Evolutionary conservation across 2,113 vertebrate species (phyloP).

Genomic region (Zosterops lateralis): DNA sequence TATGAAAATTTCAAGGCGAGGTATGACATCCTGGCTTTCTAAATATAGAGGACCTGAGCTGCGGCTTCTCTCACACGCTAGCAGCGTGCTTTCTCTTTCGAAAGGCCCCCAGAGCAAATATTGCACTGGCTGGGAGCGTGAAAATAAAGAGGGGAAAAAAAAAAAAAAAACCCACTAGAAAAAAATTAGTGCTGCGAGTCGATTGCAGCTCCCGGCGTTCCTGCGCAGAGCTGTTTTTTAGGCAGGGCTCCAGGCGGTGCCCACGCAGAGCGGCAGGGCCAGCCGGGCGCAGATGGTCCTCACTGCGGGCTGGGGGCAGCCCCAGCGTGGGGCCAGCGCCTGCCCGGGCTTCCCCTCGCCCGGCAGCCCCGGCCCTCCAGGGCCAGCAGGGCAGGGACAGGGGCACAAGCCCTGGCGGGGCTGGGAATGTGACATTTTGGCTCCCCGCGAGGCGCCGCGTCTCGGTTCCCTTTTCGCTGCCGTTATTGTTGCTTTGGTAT

Average conservation of each 20-base stretch:
- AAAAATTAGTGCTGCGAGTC: neutral
- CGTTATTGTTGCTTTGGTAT: constrained; percentile 17
- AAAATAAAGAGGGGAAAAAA: neutral
- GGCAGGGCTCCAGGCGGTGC: constrained; percentile 64
- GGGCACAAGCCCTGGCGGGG: neutral
- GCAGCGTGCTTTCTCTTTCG: neutral
- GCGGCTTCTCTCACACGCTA: neutral
- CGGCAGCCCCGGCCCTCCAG: neutral
- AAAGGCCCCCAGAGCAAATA: constrained; percentile 20
- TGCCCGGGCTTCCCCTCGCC: rapidly evolving
- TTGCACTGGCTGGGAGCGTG: neutral
- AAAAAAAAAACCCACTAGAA: too few relatives aligned
- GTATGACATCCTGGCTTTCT: constrained; percentile 26
- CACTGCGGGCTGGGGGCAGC: constrained; percentile 31
- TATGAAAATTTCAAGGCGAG: constrained; percentile 34
- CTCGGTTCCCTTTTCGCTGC: constrained; percentile 66
- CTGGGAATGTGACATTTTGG: constrained; percentile 47
- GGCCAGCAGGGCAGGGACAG: neutral
- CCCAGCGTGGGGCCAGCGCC: neutral
- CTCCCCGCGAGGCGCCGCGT: neutral
- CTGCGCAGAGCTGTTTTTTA: neutral
- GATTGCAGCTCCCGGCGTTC: constrained; percentile 8
- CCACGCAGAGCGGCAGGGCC: constrained; percentile 29
- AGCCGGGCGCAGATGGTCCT: constrained; percentile 51
- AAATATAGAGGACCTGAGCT: constrained; percentile 32